phyloP scores from a whole-genome alignment of 1,140 invertebrate species.

The Schlechtendalia chinensis region DNA sequence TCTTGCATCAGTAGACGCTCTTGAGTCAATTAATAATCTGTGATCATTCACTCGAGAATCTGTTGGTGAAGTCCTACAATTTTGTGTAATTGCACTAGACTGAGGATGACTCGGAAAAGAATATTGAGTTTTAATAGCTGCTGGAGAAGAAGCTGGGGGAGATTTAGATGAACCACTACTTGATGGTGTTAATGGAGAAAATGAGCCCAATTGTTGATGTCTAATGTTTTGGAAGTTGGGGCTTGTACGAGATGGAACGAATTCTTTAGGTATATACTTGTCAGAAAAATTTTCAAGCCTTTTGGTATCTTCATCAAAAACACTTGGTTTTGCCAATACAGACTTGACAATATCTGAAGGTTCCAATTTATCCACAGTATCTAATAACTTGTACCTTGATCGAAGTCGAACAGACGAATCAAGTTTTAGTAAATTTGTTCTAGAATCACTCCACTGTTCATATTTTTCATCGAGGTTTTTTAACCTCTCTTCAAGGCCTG shows the following conservation, averaged over 20 bases:
- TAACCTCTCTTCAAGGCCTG: slow-evolving; percentile 74
- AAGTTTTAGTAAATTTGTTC: slow-evolving; percentile 61
- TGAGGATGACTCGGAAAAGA: slow-evolving; percentile 77
- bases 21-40: slow-evolving; percentile 18
- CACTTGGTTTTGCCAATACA: slow-evolving; percentile 84
- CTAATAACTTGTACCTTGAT: slow-evolving; percentile 68
- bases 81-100: slow-evolving; percentile 4
- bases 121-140: slow-evolving; percentile 70
- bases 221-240: slow-evolving; percentile 51
- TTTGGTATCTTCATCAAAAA: slow-evolving; percentile 94
- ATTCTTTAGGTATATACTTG: slow-evolving; percentile 77
- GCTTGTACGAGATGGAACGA: slow-evolving; percentile 54
- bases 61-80: slow-evolving; percentile 21
- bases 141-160: slow-evolving; percentile 47
- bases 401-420: slow-evolving; percentile 60
- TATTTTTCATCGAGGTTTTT: slow-evolving; percentile 86
- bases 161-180: slow-evolving; percentile 51
- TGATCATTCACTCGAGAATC: slow-evolving; percentile 24
- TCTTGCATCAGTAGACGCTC: slow-evolving; percentile 28
- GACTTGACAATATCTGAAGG: slow-evolving; percentile 93
- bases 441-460: slow-evolving; percentile 79
- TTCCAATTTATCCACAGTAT: slow-evolving; percentile 74
- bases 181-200: slow-evolving; percentile 52
- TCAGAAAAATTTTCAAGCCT: slow-evolving; percentile 84
- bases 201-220: slow-evolving; percentile 52